Base-by-base conservation (phyloP, 2,888 invertebrate genomes). In the Leptothorax acervorum region DNA sequence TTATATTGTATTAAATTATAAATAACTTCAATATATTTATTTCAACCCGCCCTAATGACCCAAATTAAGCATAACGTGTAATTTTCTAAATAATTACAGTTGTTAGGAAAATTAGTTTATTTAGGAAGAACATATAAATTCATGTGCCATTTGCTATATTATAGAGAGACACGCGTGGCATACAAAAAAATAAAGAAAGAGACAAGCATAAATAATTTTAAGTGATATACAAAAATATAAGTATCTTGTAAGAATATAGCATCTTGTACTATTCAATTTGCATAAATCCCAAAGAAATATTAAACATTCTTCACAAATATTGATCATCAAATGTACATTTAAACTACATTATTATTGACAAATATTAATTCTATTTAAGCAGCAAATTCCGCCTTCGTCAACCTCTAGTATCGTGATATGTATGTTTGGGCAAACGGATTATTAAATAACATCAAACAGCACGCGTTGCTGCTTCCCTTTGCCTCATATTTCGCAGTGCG, bases 351-450 rank as follows among this genome's bases (percentile, higher is more conserved):
- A 42, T 75, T 62, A 75, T 35, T 62, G 74, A 73, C 55, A 62
- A 65, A 76, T 65, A 65, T 39, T 76, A 62, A 70, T 70, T 68
- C 48, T 79, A 70, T 57, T 70, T 48, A 79, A 79, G 35, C 60
- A 70, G 48, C 28, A 60, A 66, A 68, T 55, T 70, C 31, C 35
- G 15, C 57, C 8, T 70, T 55, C 42, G 31, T 57, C 60, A 60
- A 66, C 28, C 35, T 70, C 2, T 35, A 57, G 42, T 68, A 55
- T 55, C 63, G 65, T 18, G 39, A 76, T 48, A 76, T 31, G 42
- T 48, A 35, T 76, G n/a, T 70, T 45, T 57, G 31, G 15, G 53
- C 42, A 70, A 79, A 45, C n/a, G 48, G 57, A 68, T 79, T 79
- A 60, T 51, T 60, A 70, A 79, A 70, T 31, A 39, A 70, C 79